Evolutionary conservation across 2,113 vertebrate genomes (phyloP).

Genomic region (Pedionomus torquatus): DNA sequence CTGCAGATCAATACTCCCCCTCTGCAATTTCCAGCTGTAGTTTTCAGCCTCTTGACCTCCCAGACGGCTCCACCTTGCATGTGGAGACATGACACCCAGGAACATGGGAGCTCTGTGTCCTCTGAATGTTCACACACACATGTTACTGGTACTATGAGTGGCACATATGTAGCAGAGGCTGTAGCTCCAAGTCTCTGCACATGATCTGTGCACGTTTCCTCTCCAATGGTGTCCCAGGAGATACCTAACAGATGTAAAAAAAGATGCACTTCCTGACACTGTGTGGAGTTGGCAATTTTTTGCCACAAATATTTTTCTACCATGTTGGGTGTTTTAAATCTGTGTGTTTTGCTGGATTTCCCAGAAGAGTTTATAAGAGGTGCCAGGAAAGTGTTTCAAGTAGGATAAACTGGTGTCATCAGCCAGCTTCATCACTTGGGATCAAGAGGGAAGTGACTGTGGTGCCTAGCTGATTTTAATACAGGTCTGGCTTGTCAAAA

Average conservation of each 20-base stretch:
- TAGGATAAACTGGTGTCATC: neutral
- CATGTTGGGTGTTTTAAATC: neutral
- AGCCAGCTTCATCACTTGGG: neutral
- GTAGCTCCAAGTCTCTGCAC: neutral
- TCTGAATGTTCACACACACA: neutral
- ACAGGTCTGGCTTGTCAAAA: neutral
- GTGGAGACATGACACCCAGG: neutral
- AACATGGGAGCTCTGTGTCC: neutral
- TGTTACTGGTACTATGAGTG: fast-evolving
- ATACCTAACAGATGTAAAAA: neutral
- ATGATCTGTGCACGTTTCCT: fast-evolving
- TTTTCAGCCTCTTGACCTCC: neutral
- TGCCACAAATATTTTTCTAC: neutral
- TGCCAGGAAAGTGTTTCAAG: neutral
- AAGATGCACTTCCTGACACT: neutral
- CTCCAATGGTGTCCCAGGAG: neutral
- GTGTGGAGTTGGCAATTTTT: neutral
- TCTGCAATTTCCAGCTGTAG: neutral
- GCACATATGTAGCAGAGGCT: neutral
- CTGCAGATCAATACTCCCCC: neutral
- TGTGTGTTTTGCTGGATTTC: neutral
- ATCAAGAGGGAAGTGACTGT: neutral
- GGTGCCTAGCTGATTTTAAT: neutral
- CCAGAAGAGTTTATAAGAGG: neutral
- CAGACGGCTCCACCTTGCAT: neutral